These are phyloP conservation scores for Epiblema foenella DNA, from an alignment of 2,888 invertebrate genomes.

Conservation along the genomic window DNA sequence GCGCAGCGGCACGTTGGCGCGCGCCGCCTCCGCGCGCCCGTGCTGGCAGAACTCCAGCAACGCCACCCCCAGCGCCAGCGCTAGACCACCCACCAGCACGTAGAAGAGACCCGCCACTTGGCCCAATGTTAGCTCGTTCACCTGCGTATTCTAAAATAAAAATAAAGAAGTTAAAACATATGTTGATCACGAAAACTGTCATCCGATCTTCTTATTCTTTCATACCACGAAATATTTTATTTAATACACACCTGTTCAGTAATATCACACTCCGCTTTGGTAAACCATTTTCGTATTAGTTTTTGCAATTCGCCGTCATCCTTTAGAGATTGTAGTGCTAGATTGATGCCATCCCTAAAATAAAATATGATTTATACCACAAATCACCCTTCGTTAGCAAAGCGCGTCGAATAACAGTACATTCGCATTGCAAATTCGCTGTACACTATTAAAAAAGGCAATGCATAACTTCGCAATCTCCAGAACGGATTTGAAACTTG, in stretches of 20 bases:
- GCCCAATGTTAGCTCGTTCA: slow-evolving; percentile 94
- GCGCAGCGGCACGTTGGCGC: slow-evolving; percentile 91
- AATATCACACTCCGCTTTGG: slow-evolving; percentile 60
- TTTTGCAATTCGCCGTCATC: slow-evolving; percentile 96
- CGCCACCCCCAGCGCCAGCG: slow-evolving; percentile 95
- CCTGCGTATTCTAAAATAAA: slow-evolving; percentile 86
- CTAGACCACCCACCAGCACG: slow-evolving; percentile 96
- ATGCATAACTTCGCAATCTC: slow-evolving; percentile 44
- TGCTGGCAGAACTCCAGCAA: slow-evolving; percentile 97
- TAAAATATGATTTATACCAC: slow-evolving; percentile 48
- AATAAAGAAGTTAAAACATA: not conserved
- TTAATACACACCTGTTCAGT: slow-evolving; percentile 55
- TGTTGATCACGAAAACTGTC: not conserved
- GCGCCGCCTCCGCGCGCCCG: slow-evolving; percentile 90
- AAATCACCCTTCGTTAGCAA: slow-evolving; percentile 17
- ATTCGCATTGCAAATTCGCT: slow-evolving; percentile 47
- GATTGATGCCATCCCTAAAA: slow-evolving; percentile 95
- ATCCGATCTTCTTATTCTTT: too few relatives aligned
- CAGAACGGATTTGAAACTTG: slow-evolving; percentile 34
- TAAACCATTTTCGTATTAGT: slow-evolving; percentile 96
- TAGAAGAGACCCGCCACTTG: slow-evolving; percentile 99
- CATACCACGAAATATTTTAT: too few relatives aligned
- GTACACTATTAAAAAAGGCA: slow-evolving; percentile 42
- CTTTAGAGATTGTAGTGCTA: slow-evolving; percentile 94
- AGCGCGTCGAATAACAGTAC: slow-evolving; percentile 10